Evolutionary conservation across 1,140 invertebrate species (phyloP).

Genomic region (Meloidogyne hapla): DNA sequence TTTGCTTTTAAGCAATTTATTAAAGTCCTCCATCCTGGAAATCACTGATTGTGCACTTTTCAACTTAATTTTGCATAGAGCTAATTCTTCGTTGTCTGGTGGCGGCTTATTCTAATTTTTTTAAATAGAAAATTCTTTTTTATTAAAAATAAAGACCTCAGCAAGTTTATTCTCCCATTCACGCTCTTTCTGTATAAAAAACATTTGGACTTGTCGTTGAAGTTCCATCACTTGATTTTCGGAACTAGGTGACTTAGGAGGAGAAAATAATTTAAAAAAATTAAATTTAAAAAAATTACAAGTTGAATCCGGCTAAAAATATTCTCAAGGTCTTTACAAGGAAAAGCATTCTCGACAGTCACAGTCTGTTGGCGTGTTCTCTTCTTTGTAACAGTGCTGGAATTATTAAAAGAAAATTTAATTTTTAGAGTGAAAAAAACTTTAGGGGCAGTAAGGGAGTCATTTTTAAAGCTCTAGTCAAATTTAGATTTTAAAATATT

Average conservation of each 20-base stretch:
- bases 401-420: too few relatives aligned
- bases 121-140: neutral
- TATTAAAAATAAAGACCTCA: conserved; percentile 16
- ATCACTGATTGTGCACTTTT: conserved; percentile 6
- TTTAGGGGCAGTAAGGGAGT: too few relatives aligned
- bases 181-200: conserved; percentile 30
- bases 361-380: too few relatives aligned
- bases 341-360: too few relatives aligned
- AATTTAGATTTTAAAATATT: too few relatives aligned
- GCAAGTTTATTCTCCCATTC: conserved; percentile 27
- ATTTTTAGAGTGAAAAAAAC: too few relatives aligned
- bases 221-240: conserved; percentile 34
- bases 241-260: conserved; percentile 22
- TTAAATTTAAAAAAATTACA: too few relatives aligned
- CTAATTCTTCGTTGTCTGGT: conserved; percentile 32
- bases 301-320: too few relatives aligned
- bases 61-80: conserved; percentile 30
- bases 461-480: too few relatives aligned
- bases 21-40: conserved; percentile 2
- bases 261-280: too few relatives aligned
- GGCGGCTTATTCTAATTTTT: conserved; percentile 30
- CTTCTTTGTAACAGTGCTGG: too few relatives aligned
- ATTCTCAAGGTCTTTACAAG: too few relatives aligned
- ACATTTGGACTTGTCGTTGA: conserved; percentile 30
- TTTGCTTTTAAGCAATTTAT: conserved; percentile 10